Conservation (phyloP, 2,888 invertebrate species). For the Acleris holmiana region DNA sequence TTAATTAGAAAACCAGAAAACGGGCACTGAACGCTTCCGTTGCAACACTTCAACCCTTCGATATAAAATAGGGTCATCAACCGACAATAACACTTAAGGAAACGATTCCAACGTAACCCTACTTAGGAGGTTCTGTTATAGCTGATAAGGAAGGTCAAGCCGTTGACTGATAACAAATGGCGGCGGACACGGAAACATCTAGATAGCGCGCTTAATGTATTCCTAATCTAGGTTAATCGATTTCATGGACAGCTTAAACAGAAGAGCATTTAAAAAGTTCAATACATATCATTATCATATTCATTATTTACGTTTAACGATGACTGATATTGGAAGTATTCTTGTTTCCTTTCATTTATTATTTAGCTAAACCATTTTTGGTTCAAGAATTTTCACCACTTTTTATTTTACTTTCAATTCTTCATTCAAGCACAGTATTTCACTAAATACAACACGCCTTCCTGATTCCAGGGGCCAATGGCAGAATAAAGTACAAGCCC, state of each 20-base stretch:
- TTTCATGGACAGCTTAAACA: background rate
- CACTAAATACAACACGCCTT: too few relatives aligned
- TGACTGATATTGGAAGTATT: too few relatives aligned
- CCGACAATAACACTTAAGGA: conserved; percentile 23
- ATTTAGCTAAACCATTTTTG: too few relatives aligned
- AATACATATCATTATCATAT: too few relatives aligned
- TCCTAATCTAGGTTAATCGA: conserved; percentile 14
- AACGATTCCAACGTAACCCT: conserved; percentile 25
- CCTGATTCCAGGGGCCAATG: too few relatives aligned
- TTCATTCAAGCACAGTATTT: too few relatives aligned
- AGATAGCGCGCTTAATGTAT: conserved; percentile 22
- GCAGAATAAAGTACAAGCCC: too few relatives aligned
- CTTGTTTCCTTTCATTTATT: too few relatives aligned
- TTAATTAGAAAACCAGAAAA: background rate
- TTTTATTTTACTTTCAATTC: too few relatives aligned
- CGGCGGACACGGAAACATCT: conserved; percentile 30
- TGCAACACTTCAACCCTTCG: conserved; percentile 4
- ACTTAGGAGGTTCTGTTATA: conserved; percentile 28
- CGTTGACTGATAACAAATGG: conserved; percentile 51
- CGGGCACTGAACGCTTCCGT: background rate
- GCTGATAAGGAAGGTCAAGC: conserved; percentile 53
- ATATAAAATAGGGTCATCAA: conserved; percentile 25
- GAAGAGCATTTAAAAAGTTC: background rate
- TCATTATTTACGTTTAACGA: too few relatives aligned
- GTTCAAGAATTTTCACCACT: too few relatives aligned